Conservation (phyloP, 1,140 invertebrate genomes). For the Anoplolepis gracilipes region DNA sequence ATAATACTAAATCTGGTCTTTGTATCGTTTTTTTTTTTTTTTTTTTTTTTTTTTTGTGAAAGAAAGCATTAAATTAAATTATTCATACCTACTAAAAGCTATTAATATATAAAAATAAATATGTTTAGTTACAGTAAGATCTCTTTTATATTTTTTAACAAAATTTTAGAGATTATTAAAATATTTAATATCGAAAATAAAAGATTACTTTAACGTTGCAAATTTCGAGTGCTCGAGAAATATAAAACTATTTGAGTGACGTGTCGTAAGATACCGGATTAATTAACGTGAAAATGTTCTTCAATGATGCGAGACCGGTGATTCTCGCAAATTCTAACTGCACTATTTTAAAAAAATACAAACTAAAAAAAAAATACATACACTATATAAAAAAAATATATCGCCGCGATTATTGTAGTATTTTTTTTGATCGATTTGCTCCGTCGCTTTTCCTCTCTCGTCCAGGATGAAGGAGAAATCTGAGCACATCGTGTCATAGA, state of each 20-base stretch:
- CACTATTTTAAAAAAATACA: no score
- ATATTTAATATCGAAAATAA: background rate
- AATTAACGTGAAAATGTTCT: no score
- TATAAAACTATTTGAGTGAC: background rate
- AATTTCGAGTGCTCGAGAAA: background rate
- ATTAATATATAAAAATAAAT: background rate
- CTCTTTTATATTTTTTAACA: background rate
- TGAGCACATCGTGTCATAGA: background rate
- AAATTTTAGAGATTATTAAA: background rate
- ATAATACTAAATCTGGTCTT: background rate
- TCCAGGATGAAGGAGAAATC: background rate
- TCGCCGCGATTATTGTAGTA: background rate
- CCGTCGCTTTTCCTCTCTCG: background rate
- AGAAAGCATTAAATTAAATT: background rate
- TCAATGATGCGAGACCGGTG: no score
- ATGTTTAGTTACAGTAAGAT: background rate
- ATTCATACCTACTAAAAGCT: background rate
- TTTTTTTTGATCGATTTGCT: background rate
- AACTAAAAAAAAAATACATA: no score
- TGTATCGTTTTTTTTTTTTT: no score
- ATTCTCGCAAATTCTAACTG: no score
- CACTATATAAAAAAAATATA: no score
- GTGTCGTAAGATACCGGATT: background rate
- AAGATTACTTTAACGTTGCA: background rate
- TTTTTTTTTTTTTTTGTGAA: no score